Conservation (phyloP, 2,113 vertebrate genomes). For the Muntiacus reevesi region DNA sequence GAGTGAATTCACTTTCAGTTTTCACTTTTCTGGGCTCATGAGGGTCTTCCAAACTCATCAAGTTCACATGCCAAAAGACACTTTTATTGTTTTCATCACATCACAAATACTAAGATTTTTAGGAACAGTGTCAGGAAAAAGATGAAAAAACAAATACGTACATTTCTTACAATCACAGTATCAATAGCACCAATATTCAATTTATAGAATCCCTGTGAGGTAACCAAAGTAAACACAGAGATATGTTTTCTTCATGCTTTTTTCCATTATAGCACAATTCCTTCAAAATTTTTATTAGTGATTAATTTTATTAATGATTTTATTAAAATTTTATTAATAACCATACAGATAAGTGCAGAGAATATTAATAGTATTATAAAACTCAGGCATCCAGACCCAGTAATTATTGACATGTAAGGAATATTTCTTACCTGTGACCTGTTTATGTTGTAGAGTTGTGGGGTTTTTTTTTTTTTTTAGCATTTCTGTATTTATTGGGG, state of each 20-base stretch:
- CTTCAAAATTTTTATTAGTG: neutral
- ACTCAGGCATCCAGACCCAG: neutral
- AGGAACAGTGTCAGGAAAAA: neutral
- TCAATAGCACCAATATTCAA: neutral
- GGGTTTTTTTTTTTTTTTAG: too few relatives aligned
- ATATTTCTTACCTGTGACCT: slow-evolving; percentile 10
- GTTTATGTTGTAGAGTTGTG: neutral
- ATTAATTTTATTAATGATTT: neutral
- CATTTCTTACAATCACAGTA: neutral
- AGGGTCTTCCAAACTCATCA: neutral
- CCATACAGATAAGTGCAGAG: neutral
- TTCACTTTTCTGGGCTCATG: neutral
- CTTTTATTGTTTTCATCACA: neutral
- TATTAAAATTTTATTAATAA: neutral
- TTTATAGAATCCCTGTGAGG: neutral
- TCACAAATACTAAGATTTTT: neutral
- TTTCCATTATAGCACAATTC: neutral
- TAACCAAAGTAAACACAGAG: neutral
- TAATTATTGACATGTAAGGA: neutral
- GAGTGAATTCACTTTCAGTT: too few relatives aligned
- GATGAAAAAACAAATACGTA: neutral
- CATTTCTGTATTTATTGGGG: too few relatives aligned
- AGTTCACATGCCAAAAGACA: neutral
- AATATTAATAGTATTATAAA: neutral
- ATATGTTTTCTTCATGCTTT: neutral